Percentiles rank a stretch among this genome's conserved stretches.
Evolutionary conservation across 2,888 invertebrate genomes (phyloP).

Genomic region (Amiota minor): DNA sequence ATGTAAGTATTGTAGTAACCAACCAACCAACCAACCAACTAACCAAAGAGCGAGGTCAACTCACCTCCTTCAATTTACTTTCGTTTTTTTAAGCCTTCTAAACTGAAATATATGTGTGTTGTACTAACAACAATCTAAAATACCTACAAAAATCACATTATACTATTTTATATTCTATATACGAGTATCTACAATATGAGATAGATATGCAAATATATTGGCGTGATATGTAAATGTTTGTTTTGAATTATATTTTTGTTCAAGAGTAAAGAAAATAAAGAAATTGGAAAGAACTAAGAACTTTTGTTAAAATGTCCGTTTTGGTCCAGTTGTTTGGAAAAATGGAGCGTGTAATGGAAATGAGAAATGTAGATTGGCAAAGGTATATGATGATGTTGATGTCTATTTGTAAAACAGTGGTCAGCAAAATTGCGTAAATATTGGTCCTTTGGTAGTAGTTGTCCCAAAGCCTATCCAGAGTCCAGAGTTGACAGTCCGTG

Average conservation of each 20-base stretch:
- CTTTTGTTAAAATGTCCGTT: slow-evolving; percentile 12
- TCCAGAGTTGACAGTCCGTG: too few relatives aligned
- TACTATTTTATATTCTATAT: background rate
- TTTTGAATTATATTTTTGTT: slow-evolving; percentile 25
- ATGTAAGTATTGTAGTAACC: too few relatives aligned
- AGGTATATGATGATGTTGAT: too few relatives aligned
- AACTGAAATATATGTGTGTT: slow-evolving; percentile 8
- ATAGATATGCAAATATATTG: slow-evolving; percentile 14
- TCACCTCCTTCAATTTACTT: slow-evolving; percentile 15
- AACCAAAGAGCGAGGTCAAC: background rate
- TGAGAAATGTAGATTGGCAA: too few relatives aligned
- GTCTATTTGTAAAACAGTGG: too few relatives aligned
- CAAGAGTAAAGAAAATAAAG: background rate
- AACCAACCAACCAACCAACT: too few relatives aligned
- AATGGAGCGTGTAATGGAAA: too few relatives aligned
- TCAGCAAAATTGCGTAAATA: too few relatives aligned
- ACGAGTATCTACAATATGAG: background rate
- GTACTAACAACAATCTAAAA: background rate
- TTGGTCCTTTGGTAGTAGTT: too few relatives aligned
- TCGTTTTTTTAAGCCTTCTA: background rate
- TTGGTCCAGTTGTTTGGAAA: slow-evolving; percentile 16
- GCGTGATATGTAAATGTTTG: slow-evolving; percentile 24
- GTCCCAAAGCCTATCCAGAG: too few relatives aligned
- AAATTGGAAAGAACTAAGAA: background rate
- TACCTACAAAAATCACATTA: background rate